Percentiles rank a stretch among this genome's conserved stretches.
These are phyloP conservation scores for Apistogramma diplotaenia DNA, from an alignment of 2,113 vertebrate species.

Conservation along the genomic window DNA sequence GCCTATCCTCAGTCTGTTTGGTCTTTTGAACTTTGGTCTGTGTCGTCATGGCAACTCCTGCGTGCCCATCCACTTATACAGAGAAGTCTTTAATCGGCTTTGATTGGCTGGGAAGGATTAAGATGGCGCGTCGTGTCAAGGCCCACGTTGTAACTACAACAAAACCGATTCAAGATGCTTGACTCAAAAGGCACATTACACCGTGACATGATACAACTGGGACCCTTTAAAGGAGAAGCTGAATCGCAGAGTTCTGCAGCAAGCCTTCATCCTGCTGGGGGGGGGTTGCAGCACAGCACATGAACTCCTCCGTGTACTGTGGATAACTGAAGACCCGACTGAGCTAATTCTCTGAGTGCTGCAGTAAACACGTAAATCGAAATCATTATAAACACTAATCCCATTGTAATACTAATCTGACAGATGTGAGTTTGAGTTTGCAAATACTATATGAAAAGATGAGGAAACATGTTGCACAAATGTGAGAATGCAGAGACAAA, in stretches of 20 bases:
- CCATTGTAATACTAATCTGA: not conserved
- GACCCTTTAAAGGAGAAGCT: not conserved
- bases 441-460: too few species aligned
- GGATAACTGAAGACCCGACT: not conserved
- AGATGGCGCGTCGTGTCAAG: constrained; percentile 5
- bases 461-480: too few species aligned
- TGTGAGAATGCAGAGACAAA: not conserved
- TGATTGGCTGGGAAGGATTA: constrained; percentile 60
- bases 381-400: not conserved
- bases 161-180: not conserved
- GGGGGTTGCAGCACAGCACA: not conserved
- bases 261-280: not conserved
- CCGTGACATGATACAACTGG: not conserved
- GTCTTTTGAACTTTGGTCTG: constrained; percentile 46
- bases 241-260: not conserved
- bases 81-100: constrained; percentile 65
- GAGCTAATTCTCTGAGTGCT: not conserved
- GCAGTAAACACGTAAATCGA: not conserved
- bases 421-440: not conserved
- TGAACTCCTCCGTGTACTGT: not conserved
- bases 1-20: not conserved
- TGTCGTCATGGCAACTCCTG: constrained; percentile 50
- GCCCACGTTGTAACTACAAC: constrained; percentile 8
- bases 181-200: not conserved
- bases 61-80: constrained; percentile 43